These are phyloP conservation scores for Drosophila yakuba DNA, from an alignment of 1,140 invertebrate genomes.

Conservation along the genomic window DNA sequence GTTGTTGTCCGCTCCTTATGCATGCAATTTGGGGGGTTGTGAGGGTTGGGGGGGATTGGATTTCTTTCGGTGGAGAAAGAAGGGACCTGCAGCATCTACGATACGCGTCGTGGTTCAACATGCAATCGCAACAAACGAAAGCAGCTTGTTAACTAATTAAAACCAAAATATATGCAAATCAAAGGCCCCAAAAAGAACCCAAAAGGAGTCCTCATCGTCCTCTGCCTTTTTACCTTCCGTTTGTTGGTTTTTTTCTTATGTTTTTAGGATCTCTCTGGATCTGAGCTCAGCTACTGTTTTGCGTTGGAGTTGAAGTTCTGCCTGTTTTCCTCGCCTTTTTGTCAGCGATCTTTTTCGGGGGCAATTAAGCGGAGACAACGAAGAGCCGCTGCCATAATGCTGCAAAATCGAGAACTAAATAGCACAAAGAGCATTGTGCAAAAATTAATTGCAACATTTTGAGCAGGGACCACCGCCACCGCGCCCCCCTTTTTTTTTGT, in stretches of 20 bases:
- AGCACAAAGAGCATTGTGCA: conserved; percentile 79
- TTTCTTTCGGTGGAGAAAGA: background rate
- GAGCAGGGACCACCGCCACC: conserved; percentile 54
- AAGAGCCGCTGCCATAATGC: conserved; percentile 67
- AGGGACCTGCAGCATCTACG: conserved; percentile 70
- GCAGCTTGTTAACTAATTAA: conserved; percentile 85
- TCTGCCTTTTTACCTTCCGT: conserved; percentile 3
- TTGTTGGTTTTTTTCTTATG: background rate
- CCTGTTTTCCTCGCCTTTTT: conserved; percentile 12
- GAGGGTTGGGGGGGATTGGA: background rate
- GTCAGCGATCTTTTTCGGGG: conserved; percentile 35
- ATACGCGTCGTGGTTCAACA: conserved; percentile 82
- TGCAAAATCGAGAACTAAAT: conserved; percentile 64
- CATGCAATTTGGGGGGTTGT: conserved; percentile 52
- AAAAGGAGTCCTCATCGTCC: conserved; percentile 25
- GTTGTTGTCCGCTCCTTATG: conserved; percentile 44
- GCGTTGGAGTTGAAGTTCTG: conserved; percentile 3
- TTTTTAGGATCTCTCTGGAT: background rate
- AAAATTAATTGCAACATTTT: conserved; percentile 84
- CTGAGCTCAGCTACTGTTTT: conserved; percentile 36
- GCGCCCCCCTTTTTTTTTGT: background rate
- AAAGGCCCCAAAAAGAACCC: conserved; percentile 59
- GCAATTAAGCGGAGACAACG: conserved; percentile 62
- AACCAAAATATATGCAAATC: conserved; percentile 84
- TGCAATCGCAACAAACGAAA: conserved; percentile 84